A percentile compares a stretch with the other conserved stretches of the same genome.
These are phyloP conservation scores for Holotrichia oblita DNA, from an alignment of 1,140 invertebrate species.

Conservation along the genomic window DNA sequence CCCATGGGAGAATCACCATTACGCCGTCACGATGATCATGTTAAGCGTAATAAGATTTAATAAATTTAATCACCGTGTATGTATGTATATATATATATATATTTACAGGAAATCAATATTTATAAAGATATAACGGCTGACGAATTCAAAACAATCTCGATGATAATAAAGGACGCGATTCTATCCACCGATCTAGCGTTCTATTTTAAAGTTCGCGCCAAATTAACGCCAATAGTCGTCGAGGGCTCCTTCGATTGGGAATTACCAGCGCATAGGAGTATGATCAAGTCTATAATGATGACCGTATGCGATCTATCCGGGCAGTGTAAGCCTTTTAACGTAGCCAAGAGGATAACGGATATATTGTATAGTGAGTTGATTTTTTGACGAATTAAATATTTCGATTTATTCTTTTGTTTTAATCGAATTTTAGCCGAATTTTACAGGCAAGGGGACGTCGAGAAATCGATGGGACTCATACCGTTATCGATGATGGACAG, in stretches of 20 bases:
- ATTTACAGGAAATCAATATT: conserved; percentile 43
- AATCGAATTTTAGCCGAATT: conserved; percentile 52
- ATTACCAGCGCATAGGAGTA: conserved; percentile 59
- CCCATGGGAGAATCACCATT: conserved; percentile 68
- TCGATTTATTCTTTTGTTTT: background rate
- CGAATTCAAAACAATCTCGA: conserved; percentile 50
- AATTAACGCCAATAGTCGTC: conserved; percentile 59
- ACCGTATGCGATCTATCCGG: conserved; percentile 67
- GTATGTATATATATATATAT: too few species aligned
- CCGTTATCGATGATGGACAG: conserved; percentile 68
- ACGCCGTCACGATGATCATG: conserved; percentile 64
- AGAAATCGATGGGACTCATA: conserved; percentile 65
- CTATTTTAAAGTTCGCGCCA: conserved; percentile 64
- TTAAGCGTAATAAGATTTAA: too few species aligned
- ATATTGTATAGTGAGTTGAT: conserved; percentile 64
- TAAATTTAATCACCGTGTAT: too few species aligned
- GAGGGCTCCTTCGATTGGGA: conserved; percentile 62
- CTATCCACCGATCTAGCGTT: conserved; percentile 66
- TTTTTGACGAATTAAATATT: too few species aligned
- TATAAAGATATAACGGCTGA: conserved; percentile 45
- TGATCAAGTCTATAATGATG: conserved; percentile 68
- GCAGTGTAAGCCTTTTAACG: conserved; percentile 65
- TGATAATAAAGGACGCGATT: conserved; percentile 65
- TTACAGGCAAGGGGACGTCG: conserved; percentile 64
- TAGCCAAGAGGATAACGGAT: conserved; percentile 64